phyloP scores from a whole-genome alignment of 2,113 vertebrate genomes.

The Monopterus albus region DNA sequence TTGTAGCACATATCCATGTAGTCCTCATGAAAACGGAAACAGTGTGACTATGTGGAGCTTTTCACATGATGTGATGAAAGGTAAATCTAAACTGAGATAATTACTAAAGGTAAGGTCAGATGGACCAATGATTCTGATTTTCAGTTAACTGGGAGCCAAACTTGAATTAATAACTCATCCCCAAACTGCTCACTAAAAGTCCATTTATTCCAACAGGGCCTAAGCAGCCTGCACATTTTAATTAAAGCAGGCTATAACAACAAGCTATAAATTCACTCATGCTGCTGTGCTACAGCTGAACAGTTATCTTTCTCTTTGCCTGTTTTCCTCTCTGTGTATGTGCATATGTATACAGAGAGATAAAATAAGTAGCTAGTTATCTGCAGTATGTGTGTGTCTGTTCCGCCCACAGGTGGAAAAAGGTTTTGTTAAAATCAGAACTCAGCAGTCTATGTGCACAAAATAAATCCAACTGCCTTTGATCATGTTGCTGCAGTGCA shows the following conservation, averaged over 20 bases:
- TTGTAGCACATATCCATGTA: neutral
- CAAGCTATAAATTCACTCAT: slow-evolving; percentile 70
- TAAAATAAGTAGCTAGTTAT: neutral
- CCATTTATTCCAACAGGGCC: slow-evolving; percentile 81
- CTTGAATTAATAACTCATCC: slow-evolving; percentile 75
- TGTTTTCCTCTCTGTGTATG: neutral
- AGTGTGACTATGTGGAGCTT: neutral
- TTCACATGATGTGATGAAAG: neutral
- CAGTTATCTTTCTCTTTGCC: neutral
- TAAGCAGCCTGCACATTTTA: slow-evolving; percentile 79
- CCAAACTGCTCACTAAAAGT: slow-evolving; percentile 67
- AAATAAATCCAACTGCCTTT: slow-evolving; percentile 12
- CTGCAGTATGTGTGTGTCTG: neutral
- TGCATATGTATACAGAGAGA: neutral
- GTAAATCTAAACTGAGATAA: slow-evolving; percentile 24
- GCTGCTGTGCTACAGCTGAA: slow-evolving; percentile 15
- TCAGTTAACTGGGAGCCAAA: slow-evolving; percentile 66
- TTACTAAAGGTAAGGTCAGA: slow-evolving; percentile 29
- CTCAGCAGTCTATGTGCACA: slow-evolving; percentile 20
- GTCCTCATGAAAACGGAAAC: too few relatives aligned
- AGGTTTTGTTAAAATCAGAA: slow-evolving; percentile 1
- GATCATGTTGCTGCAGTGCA: slow-evolving; percentile 53
- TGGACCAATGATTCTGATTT: slow-evolving; percentile 51
- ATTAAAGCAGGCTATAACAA: slow-evolving; percentile 80
- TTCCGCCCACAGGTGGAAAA: slow-evolving; percentile 12